These are phyloP conservation scores for Keiferia lycopersicella DNA, from an alignment of 2,888 invertebrate species.

Conservation along the genomic window DNA sequence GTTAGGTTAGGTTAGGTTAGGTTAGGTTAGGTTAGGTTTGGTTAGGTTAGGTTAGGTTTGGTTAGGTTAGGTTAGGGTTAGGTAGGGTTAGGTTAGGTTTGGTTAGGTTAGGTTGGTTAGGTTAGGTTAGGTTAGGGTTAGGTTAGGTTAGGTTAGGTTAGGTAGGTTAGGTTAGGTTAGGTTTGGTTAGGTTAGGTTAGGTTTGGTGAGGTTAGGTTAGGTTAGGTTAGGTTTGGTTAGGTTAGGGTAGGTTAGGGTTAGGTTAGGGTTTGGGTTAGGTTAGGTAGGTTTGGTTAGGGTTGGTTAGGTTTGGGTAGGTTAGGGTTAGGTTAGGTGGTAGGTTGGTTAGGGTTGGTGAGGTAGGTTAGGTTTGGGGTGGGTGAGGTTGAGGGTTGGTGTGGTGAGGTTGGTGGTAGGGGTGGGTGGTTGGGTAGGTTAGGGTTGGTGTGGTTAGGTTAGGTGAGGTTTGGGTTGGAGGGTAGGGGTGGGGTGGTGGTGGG, in stretches of 20 bases:
- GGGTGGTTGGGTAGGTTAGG: constrained; percentile 31
- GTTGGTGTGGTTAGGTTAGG: neutral
- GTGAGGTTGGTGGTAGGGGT: neutral
- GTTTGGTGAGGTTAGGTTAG: constrained; percentile 32
- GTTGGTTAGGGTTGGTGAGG: constrained; percentile 36
- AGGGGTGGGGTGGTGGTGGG: neutral
- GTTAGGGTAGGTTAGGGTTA: constrained; percentile 6
- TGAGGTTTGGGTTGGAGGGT: neutral
- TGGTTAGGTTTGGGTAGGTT: constrained; percentile 35
- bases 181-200: constrained; percentile 30
- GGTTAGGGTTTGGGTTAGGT: constrained; percentile 34
- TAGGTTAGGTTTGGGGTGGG: constrained; percentile 34
- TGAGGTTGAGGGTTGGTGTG: constrained; percentile 28
- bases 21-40: constrained; percentile 34
- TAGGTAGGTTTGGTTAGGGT: constrained; percentile 36
- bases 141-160: constrained; percentile 27
- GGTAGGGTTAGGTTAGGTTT: constrained; percentile 29
- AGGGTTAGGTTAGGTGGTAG: constrained; percentile 33
- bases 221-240: constrained; percentile 33
- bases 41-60: constrained; percentile 35
- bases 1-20: constrained; percentile 31
- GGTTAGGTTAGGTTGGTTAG: constrained; percentile 27
- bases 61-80: constrained; percentile 32
- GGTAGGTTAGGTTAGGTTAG: constrained; percentile 31
- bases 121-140: constrained; percentile 35